Percentiles rank a stretch among this genome's conserved stretches.
phyloP scores from a whole-genome alignment of 1,140 invertebrate genomes.

The Leguminivora glycinivorella region DNA sequence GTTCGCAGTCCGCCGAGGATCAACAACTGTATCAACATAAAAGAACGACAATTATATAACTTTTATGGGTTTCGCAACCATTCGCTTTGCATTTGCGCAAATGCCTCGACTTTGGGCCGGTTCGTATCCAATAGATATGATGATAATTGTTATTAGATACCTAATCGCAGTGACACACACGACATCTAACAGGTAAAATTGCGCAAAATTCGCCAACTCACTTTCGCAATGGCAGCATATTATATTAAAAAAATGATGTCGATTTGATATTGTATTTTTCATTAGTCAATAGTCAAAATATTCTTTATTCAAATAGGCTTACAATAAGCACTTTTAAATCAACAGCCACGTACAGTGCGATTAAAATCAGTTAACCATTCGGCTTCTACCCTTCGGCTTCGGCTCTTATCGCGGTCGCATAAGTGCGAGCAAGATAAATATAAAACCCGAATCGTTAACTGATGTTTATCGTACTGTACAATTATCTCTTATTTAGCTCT shows the following conservation, averaged over 20 bases:
- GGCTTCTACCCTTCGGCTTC: too few relatives aligned
- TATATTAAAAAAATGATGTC: not conserved
- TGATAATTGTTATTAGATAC: not conserved
- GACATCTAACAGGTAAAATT: conserved; percentile 9
- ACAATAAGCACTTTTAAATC: too few relatives aligned
- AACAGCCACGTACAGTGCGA: too few relatives aligned
- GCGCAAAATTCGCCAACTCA: not conserved
- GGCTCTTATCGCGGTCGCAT: too few relatives aligned
- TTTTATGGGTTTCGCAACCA: conserved; percentile 3
- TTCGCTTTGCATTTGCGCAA: conserved; percentile 13
- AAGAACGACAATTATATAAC: conserved; percentile 8
- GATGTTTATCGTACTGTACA: too few relatives aligned
- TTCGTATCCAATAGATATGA: not conserved
- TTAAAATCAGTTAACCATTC: too few relatives aligned
- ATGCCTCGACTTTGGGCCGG: not conserved
- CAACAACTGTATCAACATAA: conserved; percentile 27
- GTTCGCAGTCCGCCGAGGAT: conserved; percentile 18
- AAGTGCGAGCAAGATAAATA: too few relatives aligned
- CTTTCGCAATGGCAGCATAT: not conserved
- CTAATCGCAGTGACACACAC: conserved; percentile 8
- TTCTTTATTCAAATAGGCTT: too few relatives aligned
- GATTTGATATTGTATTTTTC: not conserved
- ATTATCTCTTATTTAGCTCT: too few relatives aligned
- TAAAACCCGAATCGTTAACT: too few relatives aligned
- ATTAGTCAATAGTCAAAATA: too few relatives aligned